Evolutionary conservation across 2,113 vertebrate genomes (phyloP).

Genomic region (Apus apus): DNA sequence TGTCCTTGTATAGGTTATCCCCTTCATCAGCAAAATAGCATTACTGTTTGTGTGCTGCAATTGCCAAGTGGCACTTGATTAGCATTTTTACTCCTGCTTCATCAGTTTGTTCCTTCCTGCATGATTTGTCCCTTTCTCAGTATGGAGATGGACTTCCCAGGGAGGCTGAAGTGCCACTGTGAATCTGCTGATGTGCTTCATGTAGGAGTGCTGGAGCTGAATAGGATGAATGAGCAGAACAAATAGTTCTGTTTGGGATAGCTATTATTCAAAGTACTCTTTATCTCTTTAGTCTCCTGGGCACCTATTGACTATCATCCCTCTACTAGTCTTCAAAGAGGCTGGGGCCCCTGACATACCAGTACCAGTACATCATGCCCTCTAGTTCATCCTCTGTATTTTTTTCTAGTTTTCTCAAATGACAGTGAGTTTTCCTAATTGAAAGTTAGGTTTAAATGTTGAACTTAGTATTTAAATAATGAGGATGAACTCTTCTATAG

Average conservation of each 20-base stretch:
- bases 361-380: neutral
- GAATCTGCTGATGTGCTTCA: neutral
- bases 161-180: neutral
- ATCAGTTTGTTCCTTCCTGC: neutral
- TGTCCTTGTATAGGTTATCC: neutral
- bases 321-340: neutral
- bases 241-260: neutral
- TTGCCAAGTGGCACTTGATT: rapidly evolving
- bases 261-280: neutral
- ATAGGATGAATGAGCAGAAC: neutral
- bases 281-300: neutral
- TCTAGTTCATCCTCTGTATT: neutral
- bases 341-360: neutral
- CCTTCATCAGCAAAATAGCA: neutral
- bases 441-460: neutral
- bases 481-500: neutral
- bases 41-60: neutral
- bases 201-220: neutral
- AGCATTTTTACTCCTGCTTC: neutral
- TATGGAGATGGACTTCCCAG: neutral
- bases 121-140: neutral
- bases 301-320: neutral
- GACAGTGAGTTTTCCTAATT: neutral
- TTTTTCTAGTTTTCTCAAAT: neutral
- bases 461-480: neutral